A percentile compares a stretch with the other conserved stretches of the same genome.
phyloP scores from a whole-genome alignment of 2,888 invertebrate species.

The Metalampra italica region DNA sequence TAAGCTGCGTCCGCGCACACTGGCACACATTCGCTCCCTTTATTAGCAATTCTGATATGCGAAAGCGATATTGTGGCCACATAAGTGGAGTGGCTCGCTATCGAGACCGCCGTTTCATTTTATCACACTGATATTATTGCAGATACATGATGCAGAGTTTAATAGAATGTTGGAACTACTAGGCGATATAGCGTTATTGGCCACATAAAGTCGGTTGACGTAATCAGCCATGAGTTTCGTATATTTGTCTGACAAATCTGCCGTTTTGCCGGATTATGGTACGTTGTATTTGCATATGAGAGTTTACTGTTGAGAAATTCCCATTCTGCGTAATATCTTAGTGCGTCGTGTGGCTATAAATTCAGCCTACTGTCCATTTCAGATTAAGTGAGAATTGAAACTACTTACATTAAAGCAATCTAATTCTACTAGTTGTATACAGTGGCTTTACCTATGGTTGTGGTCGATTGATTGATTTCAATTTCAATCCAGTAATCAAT shows the following conservation, averaged over 20 bases:
- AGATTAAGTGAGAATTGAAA: background rate
- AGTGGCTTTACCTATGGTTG: background rate
- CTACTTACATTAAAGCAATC: background rate
- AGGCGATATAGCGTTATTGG: conserved; percentile 56
- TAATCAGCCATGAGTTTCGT: conserved; percentile 61
- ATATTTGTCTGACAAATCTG: conserved; percentile 66
- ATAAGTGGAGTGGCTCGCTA: conserved; percentile 55
- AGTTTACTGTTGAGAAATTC: conserved; percentile 46
- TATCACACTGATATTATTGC: conserved; percentile 53
- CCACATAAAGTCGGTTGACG: conserved; percentile 60
- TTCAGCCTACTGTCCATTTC: background rate
- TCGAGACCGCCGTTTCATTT: conserved; percentile 57
- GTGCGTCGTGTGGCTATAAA: conserved; percentile 15
- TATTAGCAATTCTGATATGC: conserved; percentile 74
- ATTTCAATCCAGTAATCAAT: no score
- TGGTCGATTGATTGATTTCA: no score
- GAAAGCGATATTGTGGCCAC: conserved; percentile 61
- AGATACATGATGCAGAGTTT: conserved; percentile 57
- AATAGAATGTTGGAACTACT: conserved; percentile 62
- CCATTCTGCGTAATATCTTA: conserved; percentile 38
- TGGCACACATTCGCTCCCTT: conserved; percentile 62
- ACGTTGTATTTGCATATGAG: conserved; percentile 49
- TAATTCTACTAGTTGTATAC: background rate
- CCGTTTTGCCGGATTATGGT: conserved; percentile 50
- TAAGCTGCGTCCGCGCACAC: conserved; percentile 36